These are phyloP conservation scores for Dasysyrphus albostriatus DNA, from an alignment of 2,888 invertebrate species.

Conservation along the genomic window DNA sequence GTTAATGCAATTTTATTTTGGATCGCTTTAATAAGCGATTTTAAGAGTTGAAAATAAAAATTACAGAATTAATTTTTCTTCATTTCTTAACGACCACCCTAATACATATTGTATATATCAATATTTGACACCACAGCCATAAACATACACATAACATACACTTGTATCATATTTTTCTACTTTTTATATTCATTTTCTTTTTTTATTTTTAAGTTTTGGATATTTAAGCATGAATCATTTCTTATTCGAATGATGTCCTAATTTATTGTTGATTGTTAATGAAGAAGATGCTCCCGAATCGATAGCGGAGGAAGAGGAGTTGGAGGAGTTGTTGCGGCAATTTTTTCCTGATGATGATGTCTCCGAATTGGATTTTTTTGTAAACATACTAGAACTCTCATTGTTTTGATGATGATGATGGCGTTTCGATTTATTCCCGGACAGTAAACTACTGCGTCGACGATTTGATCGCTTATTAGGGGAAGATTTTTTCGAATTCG, in stretches of 20 bases:
- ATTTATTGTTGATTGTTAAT: constrained; percentile 27
- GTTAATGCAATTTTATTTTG: no score
- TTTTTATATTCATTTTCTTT: neutral
- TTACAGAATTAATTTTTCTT: no score
- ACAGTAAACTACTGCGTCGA: constrained; percentile 46
- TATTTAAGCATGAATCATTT: constrained; percentile 44
- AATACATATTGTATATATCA: neutral
- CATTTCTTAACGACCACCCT: no score
- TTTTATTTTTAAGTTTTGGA: constrained; percentile 22
- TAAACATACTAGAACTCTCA: neutral
- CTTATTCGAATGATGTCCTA: constrained; percentile 25
- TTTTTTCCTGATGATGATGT: constrained; percentile 23
- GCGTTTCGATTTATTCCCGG: constrained; percentile 35
- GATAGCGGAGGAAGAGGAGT: neutral
- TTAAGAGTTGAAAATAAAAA: no score
- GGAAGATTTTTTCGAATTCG: constrained; percentile 30
- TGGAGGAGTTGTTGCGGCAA: constrained; percentile 7
- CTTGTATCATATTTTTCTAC: neutral
- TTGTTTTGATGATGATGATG: constrained; percentile 2
- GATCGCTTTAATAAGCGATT: no score
- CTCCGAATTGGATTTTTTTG: constrained; percentile 1
- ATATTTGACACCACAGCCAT: constrained; percentile 36
- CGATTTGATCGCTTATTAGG: constrained; percentile 45
- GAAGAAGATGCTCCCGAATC: constrained; percentile 13
- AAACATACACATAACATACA: neutral